These are phyloP conservation scores for Lepidostoma basale DNA, from an alignment of 1,140 invertebrate genomes.

Conservation along the genomic window DNA sequence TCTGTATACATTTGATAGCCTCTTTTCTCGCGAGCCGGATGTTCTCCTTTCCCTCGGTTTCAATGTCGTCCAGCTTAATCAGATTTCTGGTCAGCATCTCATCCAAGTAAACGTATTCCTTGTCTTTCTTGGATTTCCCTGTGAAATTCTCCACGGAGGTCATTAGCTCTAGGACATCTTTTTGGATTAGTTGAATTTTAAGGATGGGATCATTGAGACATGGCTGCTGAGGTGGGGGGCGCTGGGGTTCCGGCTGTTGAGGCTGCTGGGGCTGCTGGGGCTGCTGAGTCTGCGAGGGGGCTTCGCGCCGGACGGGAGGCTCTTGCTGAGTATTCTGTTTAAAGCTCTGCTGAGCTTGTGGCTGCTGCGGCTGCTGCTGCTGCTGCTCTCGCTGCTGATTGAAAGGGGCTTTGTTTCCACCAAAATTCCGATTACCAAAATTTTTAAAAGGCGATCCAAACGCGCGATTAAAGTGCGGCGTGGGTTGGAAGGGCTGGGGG, in stretches of 20 bases:
- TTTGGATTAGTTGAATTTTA: slow-evolving; percentile 78
- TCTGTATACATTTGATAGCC: slow-evolving; percentile 86
- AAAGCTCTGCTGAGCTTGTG: slow-evolving; percentile 48
- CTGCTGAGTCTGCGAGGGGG: slow-evolving; percentile 48
- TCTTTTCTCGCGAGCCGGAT: slow-evolving; percentile 85
- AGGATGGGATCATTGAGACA: slow-evolving; percentile 73
- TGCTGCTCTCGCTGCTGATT: slow-evolving; percentile 50
- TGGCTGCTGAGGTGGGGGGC: slow-evolving; percentile 52
- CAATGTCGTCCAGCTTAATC: slow-evolving; percentile 89
- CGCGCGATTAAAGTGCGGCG: slow-evolving; percentile 53
- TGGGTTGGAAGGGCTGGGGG: slow-evolving; percentile 50
- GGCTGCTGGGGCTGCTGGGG: slow-evolving; percentile 49
- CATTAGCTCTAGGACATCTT: slow-evolving; percentile 79
- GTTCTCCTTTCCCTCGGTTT: slow-evolving; percentile 88
- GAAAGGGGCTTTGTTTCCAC: slow-evolving; percentile 53
- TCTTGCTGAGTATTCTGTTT: slow-evolving; percentile 48
- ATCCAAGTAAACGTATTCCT: slow-evolving; percentile 87
- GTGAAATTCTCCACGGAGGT: slow-evolving; percentile 77
- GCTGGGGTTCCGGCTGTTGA: slow-evolving; percentile 49
- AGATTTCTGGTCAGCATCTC: slow-evolving; percentile 94
- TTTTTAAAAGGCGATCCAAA: slow-evolving; percentile 56
- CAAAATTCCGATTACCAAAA: slow-evolving; percentile 47
- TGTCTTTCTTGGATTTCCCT: slow-evolving; percentile 76
- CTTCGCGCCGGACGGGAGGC: slow-evolving; percentile 46
- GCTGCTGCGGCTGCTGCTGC: slow-evolving; percentile 52